These are phyloP conservation scores for Austrofundulus limnaeus DNA, from an alignment of 2,113 vertebrate species.

Conservation along the genomic window DNA sequence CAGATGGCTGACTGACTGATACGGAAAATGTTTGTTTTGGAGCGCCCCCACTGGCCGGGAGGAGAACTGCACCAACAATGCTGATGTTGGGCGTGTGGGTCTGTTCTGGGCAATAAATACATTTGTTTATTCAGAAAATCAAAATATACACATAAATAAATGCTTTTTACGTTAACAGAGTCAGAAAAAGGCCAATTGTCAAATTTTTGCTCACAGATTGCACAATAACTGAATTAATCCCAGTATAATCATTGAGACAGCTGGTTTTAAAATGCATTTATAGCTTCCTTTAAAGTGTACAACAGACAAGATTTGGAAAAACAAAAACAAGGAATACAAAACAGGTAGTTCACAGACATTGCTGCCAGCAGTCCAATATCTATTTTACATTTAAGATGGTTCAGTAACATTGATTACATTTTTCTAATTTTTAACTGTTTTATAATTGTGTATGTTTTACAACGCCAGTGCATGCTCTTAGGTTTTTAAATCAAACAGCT, in stretches of 20 bases:
- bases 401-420: slow-evolving; percentile 44
- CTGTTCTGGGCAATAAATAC: background rate
- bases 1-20: slow-evolving; percentile 77
- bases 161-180: background rate
- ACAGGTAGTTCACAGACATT: slow-evolving; percentile 60
- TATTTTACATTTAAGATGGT: slow-evolving; percentile 51
- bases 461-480: slow-evolving; percentile 52
- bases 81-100: background rate
- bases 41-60: slow-evolving; percentile 58
- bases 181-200: background rate
- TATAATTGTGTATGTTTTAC: slow-evolving; percentile 37
- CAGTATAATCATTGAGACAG: slow-evolving; percentile 36
- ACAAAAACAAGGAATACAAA: slow-evolving; percentile 64
- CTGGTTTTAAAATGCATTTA: slow-evolving; percentile 58
- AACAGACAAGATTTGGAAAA: slow-evolving; percentile 63
- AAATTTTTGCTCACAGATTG: background rate
- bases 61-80: slow-evolving; percentile 7
- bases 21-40: background rate
- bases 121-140: background rate
- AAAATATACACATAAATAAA: background rate
- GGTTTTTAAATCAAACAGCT: slow-evolving; percentile 33
- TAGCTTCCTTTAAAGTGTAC: slow-evolving; percentile 52
- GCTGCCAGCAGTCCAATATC: slow-evolving; percentile 47
- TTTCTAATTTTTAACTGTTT: slow-evolving; percentile 34
- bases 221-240: background rate